Conservation (phyloP, 2,888 invertebrate species). For the Dicyrtoma fusca region DNA sequence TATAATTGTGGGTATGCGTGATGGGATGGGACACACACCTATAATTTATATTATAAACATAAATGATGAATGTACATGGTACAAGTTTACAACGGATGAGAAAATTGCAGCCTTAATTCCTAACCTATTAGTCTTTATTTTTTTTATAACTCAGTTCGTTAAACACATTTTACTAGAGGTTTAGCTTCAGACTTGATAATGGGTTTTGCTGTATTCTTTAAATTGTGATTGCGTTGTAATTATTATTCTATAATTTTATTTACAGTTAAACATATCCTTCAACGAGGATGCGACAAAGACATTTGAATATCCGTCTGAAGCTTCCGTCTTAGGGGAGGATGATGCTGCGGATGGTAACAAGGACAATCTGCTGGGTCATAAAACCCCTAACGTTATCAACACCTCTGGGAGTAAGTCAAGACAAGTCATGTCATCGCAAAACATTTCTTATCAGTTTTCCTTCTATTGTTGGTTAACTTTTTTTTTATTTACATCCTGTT, state of each 20-base stretch:
- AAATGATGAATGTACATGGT: too few species aligned
- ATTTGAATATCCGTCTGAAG: conserved; percentile 93
- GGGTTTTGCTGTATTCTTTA: neutral
- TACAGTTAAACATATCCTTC: conserved; percentile 85
- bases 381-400: conserved; percentile 49
- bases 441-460: conserved; percentile 2
- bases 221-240: neutral
- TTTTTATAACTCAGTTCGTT: too few species aligned
- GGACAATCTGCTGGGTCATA: conserved; percentile 46
- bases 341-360: conserved; percentile 59
- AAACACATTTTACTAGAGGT: too few species aligned
- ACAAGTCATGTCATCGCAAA: neutral
- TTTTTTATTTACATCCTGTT: neutral
- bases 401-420: conserved; percentile 51
- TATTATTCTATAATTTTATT: conserved; percentile 40
- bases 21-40: too few species aligned
- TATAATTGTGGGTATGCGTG: too few species aligned
- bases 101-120: too few species aligned
- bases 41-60: too few species aligned
- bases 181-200: too few species aligned
- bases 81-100: too few species aligned
- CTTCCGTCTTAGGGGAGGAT: conserved; percentile 71
- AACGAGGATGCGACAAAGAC: conserved; percentile 84
- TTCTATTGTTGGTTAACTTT: too few species aligned
- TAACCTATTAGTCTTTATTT: too few species aligned